Conservation (phyloP, 2,888 invertebrate species). For the Halocaridina rubra region DNA sequence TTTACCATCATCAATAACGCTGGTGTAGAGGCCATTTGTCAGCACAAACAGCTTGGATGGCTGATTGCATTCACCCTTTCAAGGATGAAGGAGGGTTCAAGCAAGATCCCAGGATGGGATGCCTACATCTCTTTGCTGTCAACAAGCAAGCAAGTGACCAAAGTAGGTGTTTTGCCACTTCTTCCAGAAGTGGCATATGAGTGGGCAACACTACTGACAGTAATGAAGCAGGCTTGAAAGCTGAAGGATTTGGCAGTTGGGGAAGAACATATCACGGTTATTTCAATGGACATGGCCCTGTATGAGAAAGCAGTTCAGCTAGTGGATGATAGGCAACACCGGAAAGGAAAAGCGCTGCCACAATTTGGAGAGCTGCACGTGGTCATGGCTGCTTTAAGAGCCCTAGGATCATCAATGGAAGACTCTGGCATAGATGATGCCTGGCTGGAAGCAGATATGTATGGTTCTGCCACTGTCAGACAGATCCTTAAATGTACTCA, state of each 20-base stretch:
- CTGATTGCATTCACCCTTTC: conserved; percentile 11
- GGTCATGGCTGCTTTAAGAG: conserved; percentile 13
- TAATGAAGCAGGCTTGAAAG: no score
- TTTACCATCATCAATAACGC: neutral
- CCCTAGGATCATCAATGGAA: conserved; percentile 37
- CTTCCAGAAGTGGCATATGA: no score
- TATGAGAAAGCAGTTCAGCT: no score
- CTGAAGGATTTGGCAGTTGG: no score
- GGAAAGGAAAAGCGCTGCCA: conserved; percentile 19
- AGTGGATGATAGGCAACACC: neutral
- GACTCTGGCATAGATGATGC: no score
- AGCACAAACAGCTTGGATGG: conserved; percentile 43
- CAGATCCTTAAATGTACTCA: conserved; percentile 41
- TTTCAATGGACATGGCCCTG: no score
- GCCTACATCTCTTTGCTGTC: no score
- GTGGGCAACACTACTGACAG: no score
- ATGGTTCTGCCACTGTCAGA: conserved; percentile 47
- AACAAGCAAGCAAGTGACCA: no score
- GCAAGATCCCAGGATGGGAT: no score
- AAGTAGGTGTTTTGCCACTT: no score
- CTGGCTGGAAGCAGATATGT: conserved; percentile 53
- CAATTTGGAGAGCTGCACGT: conserved; percentile 33
- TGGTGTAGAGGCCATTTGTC: neutral
- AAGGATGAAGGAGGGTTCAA: neutral
- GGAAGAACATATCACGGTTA: no score